Evolutionary conservation across 2,797 vertebrate genomes (phyloP).

Genomic region (Parotocinclus haroldoi): DNA sequence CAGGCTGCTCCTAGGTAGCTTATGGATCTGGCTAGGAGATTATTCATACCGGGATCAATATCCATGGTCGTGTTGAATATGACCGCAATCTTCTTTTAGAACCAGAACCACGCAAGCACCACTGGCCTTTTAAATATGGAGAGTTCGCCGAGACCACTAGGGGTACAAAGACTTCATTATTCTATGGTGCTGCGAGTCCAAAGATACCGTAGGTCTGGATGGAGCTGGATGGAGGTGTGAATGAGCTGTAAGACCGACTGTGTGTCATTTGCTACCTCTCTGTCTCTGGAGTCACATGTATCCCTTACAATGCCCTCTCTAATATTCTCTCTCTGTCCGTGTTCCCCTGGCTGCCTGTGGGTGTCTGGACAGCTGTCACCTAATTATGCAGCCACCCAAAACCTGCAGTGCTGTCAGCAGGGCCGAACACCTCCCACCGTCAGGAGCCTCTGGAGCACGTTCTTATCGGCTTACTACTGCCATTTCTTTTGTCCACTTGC

Average conservation of each 20-base stretch:
- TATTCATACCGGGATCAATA: conserved; percentile 68
- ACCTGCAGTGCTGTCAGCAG: conserved; percentile 40
- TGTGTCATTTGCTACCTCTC: conserved; percentile 29
- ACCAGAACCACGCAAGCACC: neutral
- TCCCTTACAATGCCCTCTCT: conserved; percentile 31
- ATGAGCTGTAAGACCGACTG: conserved; percentile 23
- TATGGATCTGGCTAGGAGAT: conserved; percentile 68
- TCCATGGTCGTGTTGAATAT: conserved; percentile 44
- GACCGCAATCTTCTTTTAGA: conserved; percentile 46
- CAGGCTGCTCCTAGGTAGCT: conserved; percentile 53
- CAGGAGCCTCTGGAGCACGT: conserved; percentile 33
- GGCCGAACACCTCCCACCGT: conserved; percentile 28
- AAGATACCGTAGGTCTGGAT: neutral
- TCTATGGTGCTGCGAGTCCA: conserved; percentile 11
- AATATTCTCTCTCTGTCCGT: conserved; percentile 29
- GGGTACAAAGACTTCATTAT: neutral
- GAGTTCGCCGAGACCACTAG: conserved; percentile 29
- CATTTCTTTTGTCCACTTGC: conserved; percentile 29
- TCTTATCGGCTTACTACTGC: conserved; percentile 22
- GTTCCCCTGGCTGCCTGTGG: conserved; percentile 34
- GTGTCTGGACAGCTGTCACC: conserved; percentile 54
- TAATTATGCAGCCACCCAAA: conserved; percentile 53
- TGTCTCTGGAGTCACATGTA: conserved; percentile 15
- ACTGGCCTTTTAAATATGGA: conserved; percentile 59
- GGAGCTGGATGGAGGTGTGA: conserved; percentile 9